Evolutionary conservation across 1,140 invertebrate genomes (phyloP), one percentile per base, ranked within the genome.

Genomic region (Drosophila albomicans): DNA sequence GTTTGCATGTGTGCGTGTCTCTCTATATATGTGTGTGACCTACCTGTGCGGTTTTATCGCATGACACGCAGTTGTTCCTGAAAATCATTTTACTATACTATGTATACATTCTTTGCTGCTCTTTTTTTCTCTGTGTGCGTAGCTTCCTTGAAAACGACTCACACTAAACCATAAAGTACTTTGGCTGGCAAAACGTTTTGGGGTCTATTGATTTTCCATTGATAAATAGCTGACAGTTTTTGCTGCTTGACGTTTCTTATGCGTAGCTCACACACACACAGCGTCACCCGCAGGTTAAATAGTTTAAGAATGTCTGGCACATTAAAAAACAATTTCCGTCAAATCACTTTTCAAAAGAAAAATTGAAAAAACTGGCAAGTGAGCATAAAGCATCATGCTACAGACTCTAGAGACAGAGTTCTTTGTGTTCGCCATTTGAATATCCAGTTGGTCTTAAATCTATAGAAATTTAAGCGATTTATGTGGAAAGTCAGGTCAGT

Each of bases 291-390:
- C 56, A 78, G 80, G 80, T 81, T 88, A 88, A 88, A 84, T 88
- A 89, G 85, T 88, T 88, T 75, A 80, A 88, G 74, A 78, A 88
- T 84, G 85, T 84, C 84, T 67, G 78, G 38, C 81, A 75, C 85
- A 85, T 88, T 88, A 88, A 89, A 89, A 88, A 88, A 85, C 85
- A 88, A 88, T 88, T 88, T 88, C 85, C 85, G 85, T 64, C 43
- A 84, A 88, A 85, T 75, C 85, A 84, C 54, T 75, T 89, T 81
- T 82, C 59, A 48, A 51, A 65, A 38, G 35, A 38, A 38, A 38
- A 32, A 1, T 7, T 32, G 30, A 4, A 59, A 15, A 8, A 75
- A 70, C 61, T 58, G 58, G 43, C 20, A 35, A 64, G 30, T 25
- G 43, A 32, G 51, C n/a, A 32, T 30, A 32, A 32, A 49, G 46